Evolutionary conservation across 1,140 invertebrate species (phyloP), one percentile per base, ranked within the genome.

Genomic region (Drosophila quadrilineata): DNA sequence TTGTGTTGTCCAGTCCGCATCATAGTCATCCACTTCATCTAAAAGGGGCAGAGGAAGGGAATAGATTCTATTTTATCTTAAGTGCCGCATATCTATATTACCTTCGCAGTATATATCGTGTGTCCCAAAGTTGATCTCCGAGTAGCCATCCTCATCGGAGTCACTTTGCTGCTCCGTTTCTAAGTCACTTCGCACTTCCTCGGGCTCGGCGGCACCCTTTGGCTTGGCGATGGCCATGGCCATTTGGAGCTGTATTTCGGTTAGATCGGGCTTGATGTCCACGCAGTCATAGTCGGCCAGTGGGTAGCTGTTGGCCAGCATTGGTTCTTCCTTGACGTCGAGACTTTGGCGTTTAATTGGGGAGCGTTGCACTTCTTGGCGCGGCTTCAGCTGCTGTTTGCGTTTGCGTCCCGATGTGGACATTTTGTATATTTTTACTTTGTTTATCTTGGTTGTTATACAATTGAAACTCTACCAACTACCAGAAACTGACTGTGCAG

Each of bases 101-200:
- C 79, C 79, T 28, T 80, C 60, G 16, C 65, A 71, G 31, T 71
- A 77, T 1, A 85, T 52, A 43, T 86, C 76, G 2, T 36, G 38
- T 6, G 59, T 53, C 3, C 49, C 19, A 26, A 70, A 66, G 22
- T 82, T 69, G 0, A 80, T 50, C 14, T 86, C 80, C 0, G 82
- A 87, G 14, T 86, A 86, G 14, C 80, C 80, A 28, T 86, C 80
- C 8, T 86, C 80, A 22, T 86, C 80, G 0, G 75, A 82, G 24
- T 86, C 80, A 36, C 84, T 86, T 56, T 82, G 71, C 28, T 86
- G 75, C 12, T 53, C 17, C 2, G n/a, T n/a, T n/a, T 86, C 71
- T 12, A 73, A 17, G 3, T 76, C 69, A 2, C 6, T 22, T 31
- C 65, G 46, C 17, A 1, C 14, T 5, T 53, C 49, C 8, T 54